These are phyloP conservation scores for Orchestes rusci DNA, from an alignment of 2,888 invertebrate species.

Conservation along the genomic window DNA sequence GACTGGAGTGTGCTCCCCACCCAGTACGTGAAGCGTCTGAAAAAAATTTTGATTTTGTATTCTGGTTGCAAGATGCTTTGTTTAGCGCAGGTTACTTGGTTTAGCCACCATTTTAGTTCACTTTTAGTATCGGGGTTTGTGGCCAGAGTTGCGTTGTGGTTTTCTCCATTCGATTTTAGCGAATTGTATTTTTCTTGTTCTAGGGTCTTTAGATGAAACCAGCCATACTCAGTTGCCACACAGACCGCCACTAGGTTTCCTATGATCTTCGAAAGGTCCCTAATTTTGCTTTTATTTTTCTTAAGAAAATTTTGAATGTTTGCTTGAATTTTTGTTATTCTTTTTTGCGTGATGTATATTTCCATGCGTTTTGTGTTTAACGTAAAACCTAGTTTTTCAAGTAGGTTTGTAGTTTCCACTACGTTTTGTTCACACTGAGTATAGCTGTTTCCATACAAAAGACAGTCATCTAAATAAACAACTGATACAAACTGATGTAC, in stretches of 20 bases:
- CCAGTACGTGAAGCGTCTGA: too few species aligned
- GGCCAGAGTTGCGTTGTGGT: constrained; percentile 21
- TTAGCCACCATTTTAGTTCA: neutral
- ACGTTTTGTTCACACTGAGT: constrained; percentile 3
- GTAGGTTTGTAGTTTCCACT: too few species aligned
- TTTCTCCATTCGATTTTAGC: constrained; percentile 9
- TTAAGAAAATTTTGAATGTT: neutral
- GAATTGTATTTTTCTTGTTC: constrained; percentile 23
- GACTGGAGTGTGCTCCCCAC: too few species aligned
- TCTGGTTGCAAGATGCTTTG: neutral
- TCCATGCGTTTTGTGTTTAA: constrained; percentile 4
- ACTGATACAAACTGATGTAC: constrained; percentile 1
- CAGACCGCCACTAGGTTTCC: constrained; percentile 25
- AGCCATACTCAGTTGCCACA: constrained; percentile 28
- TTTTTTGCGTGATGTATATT: constrained; percentile 1
- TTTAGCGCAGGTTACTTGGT: neutral
- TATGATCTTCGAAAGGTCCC: neutral
- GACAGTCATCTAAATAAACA: constrained; percentile 2
- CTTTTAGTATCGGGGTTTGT: too few species aligned
- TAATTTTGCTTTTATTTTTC: constrained; percentile 1
- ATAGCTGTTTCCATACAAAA: neutral
- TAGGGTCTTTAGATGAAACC: constrained; percentile 22
- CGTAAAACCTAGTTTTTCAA: neutral
- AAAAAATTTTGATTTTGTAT: neutral
- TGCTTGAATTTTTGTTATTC: neutral